Evolutionary conservation across 2,113 vertebrate species (phyloP).

Genomic region (Corythornis madagascariensis): DNA sequence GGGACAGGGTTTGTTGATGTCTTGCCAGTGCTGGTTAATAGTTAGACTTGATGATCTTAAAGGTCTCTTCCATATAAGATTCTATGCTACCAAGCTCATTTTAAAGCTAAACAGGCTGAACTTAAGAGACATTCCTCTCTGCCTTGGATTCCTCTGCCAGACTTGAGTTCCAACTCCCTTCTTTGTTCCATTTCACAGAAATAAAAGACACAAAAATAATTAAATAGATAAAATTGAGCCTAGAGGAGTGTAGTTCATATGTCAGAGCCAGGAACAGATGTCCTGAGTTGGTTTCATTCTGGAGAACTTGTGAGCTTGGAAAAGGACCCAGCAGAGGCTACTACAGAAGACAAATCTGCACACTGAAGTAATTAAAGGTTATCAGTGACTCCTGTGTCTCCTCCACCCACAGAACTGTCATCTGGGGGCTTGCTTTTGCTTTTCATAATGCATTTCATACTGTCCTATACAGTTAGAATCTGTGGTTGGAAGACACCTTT

Average conservation of each 20-base stretch:
- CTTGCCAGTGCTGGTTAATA: too few species aligned
- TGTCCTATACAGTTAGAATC: too few species aligned
- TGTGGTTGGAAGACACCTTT: too few species aligned
- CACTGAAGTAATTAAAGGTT: not conserved
- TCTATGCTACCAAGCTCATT: not conserved
- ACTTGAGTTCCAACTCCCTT: not conserved
- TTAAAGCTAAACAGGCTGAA: not conserved
- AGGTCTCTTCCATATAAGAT: not conserved
- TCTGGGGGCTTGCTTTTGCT: accelerated
- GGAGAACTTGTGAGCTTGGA: not conserved
- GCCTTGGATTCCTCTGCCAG: not conserved
- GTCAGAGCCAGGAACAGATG: accelerated
- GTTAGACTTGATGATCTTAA: not conserved
- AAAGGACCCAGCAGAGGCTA: not conserved
- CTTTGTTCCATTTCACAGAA: not conserved
- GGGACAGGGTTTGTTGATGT: too few species aligned
- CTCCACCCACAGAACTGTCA: not conserved
- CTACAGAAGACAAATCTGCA: not conserved
- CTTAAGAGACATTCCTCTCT: not conserved
- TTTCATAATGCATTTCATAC: accelerated
- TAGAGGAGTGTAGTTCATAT: not conserved
- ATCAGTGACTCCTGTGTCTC: not conserved
- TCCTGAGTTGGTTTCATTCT: not conserved
- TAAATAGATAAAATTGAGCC: not conserved
- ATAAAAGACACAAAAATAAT: accelerated